Evolutionary conservation across 2,113 vertebrate species (phyloP).

Genomic region (Pipra filicauda): DNA sequence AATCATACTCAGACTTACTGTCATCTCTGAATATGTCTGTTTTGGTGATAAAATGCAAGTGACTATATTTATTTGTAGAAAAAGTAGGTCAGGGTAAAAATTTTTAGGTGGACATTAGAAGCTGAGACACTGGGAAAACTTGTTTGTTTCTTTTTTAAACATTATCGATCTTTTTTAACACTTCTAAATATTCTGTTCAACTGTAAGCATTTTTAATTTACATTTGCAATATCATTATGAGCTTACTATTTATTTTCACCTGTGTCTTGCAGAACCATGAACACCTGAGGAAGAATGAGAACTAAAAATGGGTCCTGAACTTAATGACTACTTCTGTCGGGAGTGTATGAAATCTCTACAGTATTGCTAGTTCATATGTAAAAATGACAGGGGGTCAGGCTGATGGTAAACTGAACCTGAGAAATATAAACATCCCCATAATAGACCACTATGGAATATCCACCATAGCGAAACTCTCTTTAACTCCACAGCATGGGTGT

Average conservation of each 20-base stretch:
- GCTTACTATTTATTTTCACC: neutral
- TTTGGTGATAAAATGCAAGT: constrained; percentile 5
- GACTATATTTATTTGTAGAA: constrained; percentile 26
- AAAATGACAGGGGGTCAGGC: neutral
- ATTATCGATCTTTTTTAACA: neutral
- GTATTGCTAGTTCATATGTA: neutral
- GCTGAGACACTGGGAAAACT: neutral
- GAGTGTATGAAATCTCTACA: neutral
- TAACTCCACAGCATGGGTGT: neutral
- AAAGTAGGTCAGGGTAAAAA: constrained; percentile 11
- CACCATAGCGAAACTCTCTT: neutral
- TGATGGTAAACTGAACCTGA: neutral
- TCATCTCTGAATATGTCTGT: constrained; percentile 4
- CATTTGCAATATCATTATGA: neutral
- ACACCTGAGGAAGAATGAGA: neutral
- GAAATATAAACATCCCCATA: neutral
- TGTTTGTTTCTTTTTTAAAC: neutral
- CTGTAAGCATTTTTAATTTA: neutral
- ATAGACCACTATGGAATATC: neutral
- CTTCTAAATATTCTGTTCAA: neutral
- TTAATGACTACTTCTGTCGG: neutral
- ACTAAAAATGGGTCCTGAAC: neutral
- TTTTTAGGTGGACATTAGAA: neutral
- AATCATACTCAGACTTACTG: constrained; percentile 11
- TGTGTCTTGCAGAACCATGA: neutral